Percentiles rank a stretch among this genome's conserved stretches.
Conservation (phyloP, 2,888 invertebrate species). For the Eristalinus aeneus region DNA sequence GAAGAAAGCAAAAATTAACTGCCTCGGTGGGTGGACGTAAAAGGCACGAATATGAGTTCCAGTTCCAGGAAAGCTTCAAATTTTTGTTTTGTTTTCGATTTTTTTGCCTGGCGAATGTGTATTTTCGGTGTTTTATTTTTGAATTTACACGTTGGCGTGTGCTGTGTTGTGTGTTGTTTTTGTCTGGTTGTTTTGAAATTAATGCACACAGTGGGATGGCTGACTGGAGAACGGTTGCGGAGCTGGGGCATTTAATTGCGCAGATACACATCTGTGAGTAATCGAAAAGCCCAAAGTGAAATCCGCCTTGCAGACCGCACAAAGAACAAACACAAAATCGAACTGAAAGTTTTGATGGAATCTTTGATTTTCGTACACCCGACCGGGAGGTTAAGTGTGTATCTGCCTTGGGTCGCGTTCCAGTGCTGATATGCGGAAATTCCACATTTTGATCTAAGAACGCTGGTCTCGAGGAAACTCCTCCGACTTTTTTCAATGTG, state of each 20-base stretch:
- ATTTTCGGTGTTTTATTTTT: neutral
- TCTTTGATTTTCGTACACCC: neutral
- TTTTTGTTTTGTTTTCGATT: neutral
- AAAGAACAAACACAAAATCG: neutral
- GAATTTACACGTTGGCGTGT: neutral
- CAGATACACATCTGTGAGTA: neutral
- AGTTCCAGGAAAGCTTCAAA: slow-evolving; percentile 29
- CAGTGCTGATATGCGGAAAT: neutral
- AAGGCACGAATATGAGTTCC: slow-evolving; percentile 2
- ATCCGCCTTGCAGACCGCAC: neutral
- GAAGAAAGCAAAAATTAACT: no score
- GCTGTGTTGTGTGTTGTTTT: neutral
- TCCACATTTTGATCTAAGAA: neutral
- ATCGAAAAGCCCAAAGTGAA: neutral
- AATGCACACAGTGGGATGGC: neutral
- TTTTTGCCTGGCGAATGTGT: neutral
- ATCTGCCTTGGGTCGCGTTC: neutral
- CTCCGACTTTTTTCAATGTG: no score
- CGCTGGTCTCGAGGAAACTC: no score
- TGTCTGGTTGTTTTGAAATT: neutral
- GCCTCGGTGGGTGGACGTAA: neutral
- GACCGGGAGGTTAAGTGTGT: neutral
- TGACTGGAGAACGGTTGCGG: neutral
- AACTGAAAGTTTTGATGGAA: neutral
- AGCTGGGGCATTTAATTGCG: neutral